Evolutionary conservation across 2,113 vertebrate genomes (phyloP).

Genomic region (Progne subis): DNA sequence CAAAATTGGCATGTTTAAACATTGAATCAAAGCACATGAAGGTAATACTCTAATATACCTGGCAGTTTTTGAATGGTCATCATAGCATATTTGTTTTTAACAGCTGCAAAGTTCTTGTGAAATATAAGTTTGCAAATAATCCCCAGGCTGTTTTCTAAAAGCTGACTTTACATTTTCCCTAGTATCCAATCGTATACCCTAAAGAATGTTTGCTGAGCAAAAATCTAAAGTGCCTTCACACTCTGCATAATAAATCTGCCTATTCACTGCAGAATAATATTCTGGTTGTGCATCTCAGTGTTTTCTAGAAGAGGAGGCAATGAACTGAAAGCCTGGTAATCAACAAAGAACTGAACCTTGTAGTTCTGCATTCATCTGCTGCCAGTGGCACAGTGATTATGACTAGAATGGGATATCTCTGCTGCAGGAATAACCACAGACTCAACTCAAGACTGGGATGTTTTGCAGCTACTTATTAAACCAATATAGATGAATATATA

Average conservation of each 20-base stretch:
- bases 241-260: slow-evolving; percentile 33
- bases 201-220: slow-evolving; percentile 40
- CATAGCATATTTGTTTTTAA: not conserved
- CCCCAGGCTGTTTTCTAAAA: not conserved
- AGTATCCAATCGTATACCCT: not conserved
- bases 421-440: not conserved
- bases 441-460: not conserved
- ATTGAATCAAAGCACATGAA: not conserved
- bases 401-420: not conserved
- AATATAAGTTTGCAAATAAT: not conserved
- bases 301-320: slow-evolving; percentile 31
- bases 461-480: not conserved
- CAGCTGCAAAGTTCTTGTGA: not conserved
- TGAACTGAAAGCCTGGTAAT: slow-evolving; percentile 30
- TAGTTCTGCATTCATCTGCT: slow-evolving; percentile 19
- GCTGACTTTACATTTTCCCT: slow-evolving; percentile 26
- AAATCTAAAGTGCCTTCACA: not conserved
- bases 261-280: slow-evolving; percentile 26
- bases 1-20: not conserved
- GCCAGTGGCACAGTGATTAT: not conserved
- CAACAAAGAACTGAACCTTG: slow-evolving; percentile 31
- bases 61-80: not conserved
- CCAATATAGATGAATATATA: not conserved
- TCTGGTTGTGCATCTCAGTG: not conserved
- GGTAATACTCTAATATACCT: not conserved